Evolutionary conservation across 2,113 vertebrate species (phyloP).

Genomic region (Oncorhynchus gorbuscha): DNA sequence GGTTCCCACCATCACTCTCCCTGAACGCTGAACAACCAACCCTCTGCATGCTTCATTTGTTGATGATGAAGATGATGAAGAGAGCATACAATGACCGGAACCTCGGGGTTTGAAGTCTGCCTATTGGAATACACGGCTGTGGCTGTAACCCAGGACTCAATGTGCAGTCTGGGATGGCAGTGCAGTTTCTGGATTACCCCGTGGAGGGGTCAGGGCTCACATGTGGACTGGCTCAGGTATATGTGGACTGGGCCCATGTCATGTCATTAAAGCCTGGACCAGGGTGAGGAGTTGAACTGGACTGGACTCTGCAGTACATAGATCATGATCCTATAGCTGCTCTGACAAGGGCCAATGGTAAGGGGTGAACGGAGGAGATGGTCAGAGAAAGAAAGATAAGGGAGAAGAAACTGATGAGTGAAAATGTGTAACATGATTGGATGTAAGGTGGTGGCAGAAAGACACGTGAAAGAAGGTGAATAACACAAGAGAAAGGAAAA

Average conservation of each 20-base stretch:
- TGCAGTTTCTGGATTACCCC: constrained; percentile 74
- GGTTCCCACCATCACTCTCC: constrained; percentile 90
- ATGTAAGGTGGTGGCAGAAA: constrained; percentile 22
- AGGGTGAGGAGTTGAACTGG: constrained; percentile 52
- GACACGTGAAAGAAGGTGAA: constrained; percentile 30
- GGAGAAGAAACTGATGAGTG: constrained; percentile 46
- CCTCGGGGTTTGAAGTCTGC: constrained; percentile 75
- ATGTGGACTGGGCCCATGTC: constrained; percentile 16
- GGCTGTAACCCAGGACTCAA: constrained; percentile 44
- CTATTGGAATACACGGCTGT: constrained; percentile 72
- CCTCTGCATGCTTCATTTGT: constrained; percentile 34
- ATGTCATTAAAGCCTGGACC: constrained; percentile 56
- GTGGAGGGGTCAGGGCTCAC: constrained; percentile 66
- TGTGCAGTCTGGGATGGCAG: constrained; percentile 60
- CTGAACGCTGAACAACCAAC: constrained; percentile 79
- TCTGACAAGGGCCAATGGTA: background rate
- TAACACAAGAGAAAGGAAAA: constrained; percentile 29
- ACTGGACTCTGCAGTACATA: constrained; percentile 25
- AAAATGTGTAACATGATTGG: constrained; percentile 35
- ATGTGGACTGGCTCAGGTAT: constrained; percentile 73
- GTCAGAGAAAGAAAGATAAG: constrained; percentile 27
- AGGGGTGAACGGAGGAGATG: constrained; percentile 20
- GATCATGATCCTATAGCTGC: constrained; percentile 22
- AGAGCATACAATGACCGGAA: constrained; percentile 67
- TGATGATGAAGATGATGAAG: constrained; percentile 49